phyloP scores from a whole-genome alignment of 2,888 invertebrate genomes.

The Tipula vernalis region DNA sequence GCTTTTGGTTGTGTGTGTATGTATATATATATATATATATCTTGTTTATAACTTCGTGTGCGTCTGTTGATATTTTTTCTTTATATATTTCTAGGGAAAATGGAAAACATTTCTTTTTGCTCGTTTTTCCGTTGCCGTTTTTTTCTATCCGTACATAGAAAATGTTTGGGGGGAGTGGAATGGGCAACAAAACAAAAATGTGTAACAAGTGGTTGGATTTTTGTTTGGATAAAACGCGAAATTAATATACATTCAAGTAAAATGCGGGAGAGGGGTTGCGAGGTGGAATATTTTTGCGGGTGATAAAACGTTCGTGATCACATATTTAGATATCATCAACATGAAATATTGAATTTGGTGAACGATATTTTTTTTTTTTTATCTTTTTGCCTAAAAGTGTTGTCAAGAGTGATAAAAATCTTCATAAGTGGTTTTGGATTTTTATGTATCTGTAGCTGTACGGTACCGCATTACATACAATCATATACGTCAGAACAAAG shows the following conservation, averaged over 20 bases:
- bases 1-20: not conserved
- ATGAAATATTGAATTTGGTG: not conserved
- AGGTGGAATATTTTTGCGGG: not conserved
- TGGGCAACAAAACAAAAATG: not conserved
- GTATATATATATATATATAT: not conserved
- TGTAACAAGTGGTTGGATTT: constrained; percentile 4
- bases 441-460: not conserved
- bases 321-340: not conserved
- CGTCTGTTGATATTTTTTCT: not conserved
- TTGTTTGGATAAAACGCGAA: not conserved
- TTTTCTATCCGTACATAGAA: not conserved
- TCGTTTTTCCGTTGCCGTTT: not conserved
- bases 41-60: not conserved
- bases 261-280: not conserved
- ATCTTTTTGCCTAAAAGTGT: not conserved
- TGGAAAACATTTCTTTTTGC: not conserved
- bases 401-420: not conserved
- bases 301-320: not conserved
- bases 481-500: not conserved
- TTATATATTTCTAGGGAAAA: not conserved
- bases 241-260: not conserved
- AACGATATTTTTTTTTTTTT: not conserved
- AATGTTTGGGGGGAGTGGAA: not conserved
- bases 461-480: not conserved
- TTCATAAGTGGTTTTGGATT: not conserved